These are phyloP conservation scores for Palythoa caribaeorum DNA, from an alignment of 92 coral and sea anemone species.

Conservation along the genomic window DNA sequence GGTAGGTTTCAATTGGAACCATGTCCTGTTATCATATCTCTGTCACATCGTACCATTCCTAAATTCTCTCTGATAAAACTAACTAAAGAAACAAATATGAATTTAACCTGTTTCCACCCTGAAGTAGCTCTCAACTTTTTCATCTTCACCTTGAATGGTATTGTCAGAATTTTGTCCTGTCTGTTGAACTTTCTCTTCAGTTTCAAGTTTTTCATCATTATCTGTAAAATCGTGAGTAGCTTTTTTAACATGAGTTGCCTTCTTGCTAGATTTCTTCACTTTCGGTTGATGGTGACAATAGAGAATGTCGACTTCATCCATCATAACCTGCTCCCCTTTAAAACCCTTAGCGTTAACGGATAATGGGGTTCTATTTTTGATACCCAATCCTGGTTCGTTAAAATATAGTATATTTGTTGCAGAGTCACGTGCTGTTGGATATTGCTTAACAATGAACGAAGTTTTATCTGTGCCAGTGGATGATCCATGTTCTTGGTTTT, in stretches of 20 bases:
- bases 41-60: no score
- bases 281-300: constrained; percentile 52
- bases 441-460: background rate
- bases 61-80: background rate
- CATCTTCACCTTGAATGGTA: background rate
- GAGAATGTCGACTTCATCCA: constrained; percentile 61
- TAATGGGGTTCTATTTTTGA: background rate
- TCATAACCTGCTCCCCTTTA: constrained; percentile 38
- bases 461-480: background rate
- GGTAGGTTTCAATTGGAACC: no score
- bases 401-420: constrained; percentile 7
- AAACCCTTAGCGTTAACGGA: background rate
- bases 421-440: background rate
- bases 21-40: no score
- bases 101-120: constrained; percentile 29
- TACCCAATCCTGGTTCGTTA: background rate
- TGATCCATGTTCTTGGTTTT: background rate
- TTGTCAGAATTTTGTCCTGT: background rate
- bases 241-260: background rate
- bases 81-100: background rate
- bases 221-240: background rate
- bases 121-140: background rate
- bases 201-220: background rate
- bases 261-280: constrained; percentile 24
- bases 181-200: background rate